phyloP scores from a whole-genome alignment of 1,140 invertebrate species.

The Bicyclus anynana region DNA sequence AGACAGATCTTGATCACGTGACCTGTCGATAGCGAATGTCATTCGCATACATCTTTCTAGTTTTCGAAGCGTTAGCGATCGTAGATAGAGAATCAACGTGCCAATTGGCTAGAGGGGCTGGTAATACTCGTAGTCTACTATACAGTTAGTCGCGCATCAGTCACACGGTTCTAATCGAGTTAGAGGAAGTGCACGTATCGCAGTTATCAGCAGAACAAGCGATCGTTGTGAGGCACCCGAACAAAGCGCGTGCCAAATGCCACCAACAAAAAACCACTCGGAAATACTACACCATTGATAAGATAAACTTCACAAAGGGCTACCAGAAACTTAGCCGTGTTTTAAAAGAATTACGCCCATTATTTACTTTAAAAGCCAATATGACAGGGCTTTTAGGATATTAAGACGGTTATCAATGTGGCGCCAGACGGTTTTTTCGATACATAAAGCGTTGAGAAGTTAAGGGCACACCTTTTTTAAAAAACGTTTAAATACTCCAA shows the following conservation, averaged over 20 bases:
- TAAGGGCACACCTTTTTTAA: not conserved
- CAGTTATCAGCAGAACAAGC: slow-evolving; percentile 11
- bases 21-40: too few relatives aligned
- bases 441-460: slow-evolving; percentile 10
- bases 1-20: too few relatives aligned
- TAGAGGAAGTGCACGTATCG: not conserved
- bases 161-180: not conserved
- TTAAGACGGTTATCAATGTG: slow-evolving; percentile 40
- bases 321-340: slow-evolving; percentile 39
- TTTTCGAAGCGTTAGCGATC: too few relatives aligned
- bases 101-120: too few relatives aligned
- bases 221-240: slow-evolving; percentile 27
- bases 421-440: slow-evolving; percentile 54
- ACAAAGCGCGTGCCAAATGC: slow-evolving; percentile 49
- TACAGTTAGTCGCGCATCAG: too few relatives aligned
- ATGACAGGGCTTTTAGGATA: slow-evolving; percentile 44
- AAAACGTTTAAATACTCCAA: too few relatives aligned
- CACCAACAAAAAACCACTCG: slow-evolving; percentile 39
- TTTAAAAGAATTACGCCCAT: slow-evolving; percentile 44
- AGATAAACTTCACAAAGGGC: slow-evolving; percentile 48
- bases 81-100: too few relatives aligned
- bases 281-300: slow-evolving; percentile 47
- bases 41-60: too few relatives aligned
- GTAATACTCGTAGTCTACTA: too few relatives aligned
- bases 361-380: slow-evolving; percentile 53